These are phyloP conservation scores for Eristalinus sepulchralis DNA, from an alignment of 2,888 invertebrate genomes.

Conservation along the genomic window DNA sequence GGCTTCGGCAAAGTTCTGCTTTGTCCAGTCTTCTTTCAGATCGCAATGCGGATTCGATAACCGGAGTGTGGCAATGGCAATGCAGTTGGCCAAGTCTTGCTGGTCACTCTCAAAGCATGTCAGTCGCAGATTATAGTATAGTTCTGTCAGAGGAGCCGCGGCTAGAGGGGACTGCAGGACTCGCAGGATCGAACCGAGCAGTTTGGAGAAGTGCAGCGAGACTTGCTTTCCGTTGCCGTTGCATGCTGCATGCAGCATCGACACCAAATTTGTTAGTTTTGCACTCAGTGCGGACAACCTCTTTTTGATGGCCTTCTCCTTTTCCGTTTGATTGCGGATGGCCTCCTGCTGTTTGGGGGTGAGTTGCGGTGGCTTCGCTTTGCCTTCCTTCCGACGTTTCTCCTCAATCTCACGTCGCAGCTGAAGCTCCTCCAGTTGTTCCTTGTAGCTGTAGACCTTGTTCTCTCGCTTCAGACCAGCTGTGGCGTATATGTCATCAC, in stretches of 20 bases:
- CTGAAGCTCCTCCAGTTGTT: constrained; percentile 97
- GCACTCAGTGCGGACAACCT: constrained; percentile 84
- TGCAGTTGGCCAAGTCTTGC: constrained; percentile 82
- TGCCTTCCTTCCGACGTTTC: constrained; percentile 90
- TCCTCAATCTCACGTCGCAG: constrained; percentile 95
- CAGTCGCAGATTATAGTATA: constrained; percentile 84
- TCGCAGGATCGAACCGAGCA: constrained; percentile 77
- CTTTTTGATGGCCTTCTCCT: constrained; percentile 89
- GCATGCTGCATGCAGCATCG: constrained; percentile 78
- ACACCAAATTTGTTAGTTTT: constrained; percentile 76
- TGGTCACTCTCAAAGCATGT: constrained; percentile 82
- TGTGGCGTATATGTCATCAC: constrained; percentile 78
- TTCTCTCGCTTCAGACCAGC: constrained; percentile 94
- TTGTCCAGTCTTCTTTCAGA: constrained; percentile 89
- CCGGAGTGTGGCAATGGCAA: constrained; percentile 88
- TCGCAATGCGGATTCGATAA: constrained; percentile 91
- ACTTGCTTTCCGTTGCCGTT: constrained; percentile 77
- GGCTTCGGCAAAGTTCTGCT: constrained; percentile 85
- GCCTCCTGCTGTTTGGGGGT: constrained; percentile 96
- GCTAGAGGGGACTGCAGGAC: constrained; percentile 89
- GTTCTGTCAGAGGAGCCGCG: constrained; percentile 85
- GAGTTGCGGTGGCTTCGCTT: constrained; percentile 86
- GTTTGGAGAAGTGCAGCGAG: constrained; percentile 76
- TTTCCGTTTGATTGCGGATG: constrained; percentile 91
- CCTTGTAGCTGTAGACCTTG: constrained; percentile 97